Base-by-base conservation (phyloP, 2,797 vertebrate genomes). In the Molothrus ater region DNA sequence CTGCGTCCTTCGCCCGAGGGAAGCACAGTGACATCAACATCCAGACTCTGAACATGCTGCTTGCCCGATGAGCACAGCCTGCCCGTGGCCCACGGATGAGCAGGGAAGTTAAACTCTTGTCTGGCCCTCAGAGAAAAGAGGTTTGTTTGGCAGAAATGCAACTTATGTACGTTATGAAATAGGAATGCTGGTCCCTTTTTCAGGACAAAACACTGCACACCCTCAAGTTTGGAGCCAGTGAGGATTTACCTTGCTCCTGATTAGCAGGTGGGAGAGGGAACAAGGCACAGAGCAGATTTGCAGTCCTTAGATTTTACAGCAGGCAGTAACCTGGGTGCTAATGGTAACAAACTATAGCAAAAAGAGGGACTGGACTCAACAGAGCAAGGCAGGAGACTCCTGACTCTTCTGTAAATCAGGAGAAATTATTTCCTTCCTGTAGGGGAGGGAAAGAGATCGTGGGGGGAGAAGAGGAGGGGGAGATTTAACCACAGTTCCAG, bases 111-210 rank as follows among this genome's bases (percentile, higher is more conserved):
- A 54, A 65, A n/a, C 43, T 59, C 0, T 42, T 65, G 10, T 40
- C 59, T 21, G 7, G 25, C 22, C 72, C 82, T 72, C 69, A 28
- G 70, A 79, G 80, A 36, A 89, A 86, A 86, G 61, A 57, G 15
- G 31, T 45, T 86, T 88, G 93, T 53, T 86, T 86, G 93, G 63
- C 84, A 54, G 36, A 90, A 88, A 56, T 6, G 7, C 43, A 45
- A 17, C 8, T 7, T 10, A 4, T 1, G 7, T 60, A 68, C 0
- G 0, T 47, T 50, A 86, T 34, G 28, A 80, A 86, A 63, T 56
- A 90, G 69, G 83, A 94, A 86, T 53, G 66, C 28, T 2, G 2
- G 29, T 83, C 51, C 51, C 28, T 51, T 92, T 61, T 86, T 83
- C 38, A 17, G 76, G 43, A 78, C 65, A 86, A 79, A 94, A 54